Conservation (phyloP, 2,113 vertebrate genomes). For the Sphyrna mokarran region DNA sequence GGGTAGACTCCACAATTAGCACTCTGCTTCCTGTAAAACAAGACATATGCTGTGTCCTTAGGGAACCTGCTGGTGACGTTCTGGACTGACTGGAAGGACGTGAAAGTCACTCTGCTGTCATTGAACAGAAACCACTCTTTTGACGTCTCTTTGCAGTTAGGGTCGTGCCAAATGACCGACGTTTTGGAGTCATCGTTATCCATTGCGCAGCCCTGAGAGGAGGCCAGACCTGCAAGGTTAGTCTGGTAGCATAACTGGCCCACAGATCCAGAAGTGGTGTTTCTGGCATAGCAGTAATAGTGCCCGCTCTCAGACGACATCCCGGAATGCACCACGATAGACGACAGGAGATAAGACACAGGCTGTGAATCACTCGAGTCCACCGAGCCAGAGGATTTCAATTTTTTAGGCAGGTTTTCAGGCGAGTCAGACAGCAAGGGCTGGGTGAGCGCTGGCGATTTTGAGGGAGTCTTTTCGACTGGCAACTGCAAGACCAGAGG, state of each 20-base stretch:
- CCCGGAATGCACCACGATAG: constrained; percentile 97
- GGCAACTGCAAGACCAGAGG: constrained; percentile 78
- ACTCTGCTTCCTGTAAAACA: constrained; percentile 88
- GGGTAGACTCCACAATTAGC: constrained; percentile 48
- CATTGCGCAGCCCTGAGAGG: constrained; percentile 51
- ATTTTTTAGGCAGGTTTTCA: constrained; percentile 90
- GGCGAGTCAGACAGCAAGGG: constrained; percentile 64
- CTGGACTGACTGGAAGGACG: constrained; percentile 90
- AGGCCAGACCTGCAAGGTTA: constrained; percentile 49
- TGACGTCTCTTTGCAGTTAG: constrained; percentile 57
- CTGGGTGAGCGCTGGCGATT: constrained; percentile 49
- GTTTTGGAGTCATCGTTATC: constrained; percentile 47
- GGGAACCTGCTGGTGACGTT: constrained; percentile 94
- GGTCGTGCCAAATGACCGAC: constrained; percentile 55
- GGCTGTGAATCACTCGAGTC: constrained; percentile 56
- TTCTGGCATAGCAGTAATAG: constrained; percentile 90
- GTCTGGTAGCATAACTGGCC: constrained; percentile 53
- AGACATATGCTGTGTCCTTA: constrained; percentile 94
- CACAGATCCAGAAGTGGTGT: constrained; percentile 60
- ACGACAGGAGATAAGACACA: constrained; percentile 78
- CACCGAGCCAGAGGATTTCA: constrained; percentile 81
- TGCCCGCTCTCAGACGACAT: constrained; percentile 94
- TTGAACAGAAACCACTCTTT: constrained; percentile 96
- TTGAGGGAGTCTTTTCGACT: constrained; percentile 56
- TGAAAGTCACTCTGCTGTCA: constrained; percentile 93